A percentile compares a stretch with the other conserved stretches of the same genome.
Conservation (phyloP, 1,140 invertebrate species). For the Cataglyphis hispanica region DNA sequence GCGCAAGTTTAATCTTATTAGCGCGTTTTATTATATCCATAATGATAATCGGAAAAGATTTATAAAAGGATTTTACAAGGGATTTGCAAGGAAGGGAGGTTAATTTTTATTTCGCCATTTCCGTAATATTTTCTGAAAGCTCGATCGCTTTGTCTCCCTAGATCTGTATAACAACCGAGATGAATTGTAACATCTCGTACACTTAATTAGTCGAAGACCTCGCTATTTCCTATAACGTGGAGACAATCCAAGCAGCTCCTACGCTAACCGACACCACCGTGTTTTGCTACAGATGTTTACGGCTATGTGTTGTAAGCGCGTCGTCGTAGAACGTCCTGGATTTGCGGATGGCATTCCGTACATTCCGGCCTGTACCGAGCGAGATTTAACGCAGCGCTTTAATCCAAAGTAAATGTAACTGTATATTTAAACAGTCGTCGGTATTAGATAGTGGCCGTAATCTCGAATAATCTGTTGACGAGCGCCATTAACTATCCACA, state of each 20-base stretch:
- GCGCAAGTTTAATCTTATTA: neutral
- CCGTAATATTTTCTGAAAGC: constrained; percentile 19
- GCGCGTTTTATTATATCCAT: neutral
- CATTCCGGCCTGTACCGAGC: neutral
- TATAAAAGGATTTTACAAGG: neutral
- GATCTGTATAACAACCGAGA: neutral
- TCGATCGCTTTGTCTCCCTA: neutral
- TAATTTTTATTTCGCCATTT: constrained; percentile 32
- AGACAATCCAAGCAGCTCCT: neutral
- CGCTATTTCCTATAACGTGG: constrained; percentile 15
- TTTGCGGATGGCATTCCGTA: constrained; percentile 40
- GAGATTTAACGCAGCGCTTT: constrained; percentile 49
- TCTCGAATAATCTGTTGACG: constrained; percentile 55
- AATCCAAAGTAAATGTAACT: constrained; percentile 53
- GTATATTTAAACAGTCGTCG: constrained; percentile 48
- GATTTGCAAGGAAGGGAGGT: neutral
- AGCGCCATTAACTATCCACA: constrained; percentile 32
- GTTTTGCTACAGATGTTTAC: constrained; percentile 53
- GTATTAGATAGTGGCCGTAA: constrained; percentile 30
- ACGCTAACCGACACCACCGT: constrained; percentile 3
- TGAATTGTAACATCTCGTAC: constrained; percentile 9
- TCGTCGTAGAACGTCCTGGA: constrained; percentile 50
- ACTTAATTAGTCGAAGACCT: constrained; percentile 18
- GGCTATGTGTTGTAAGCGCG: constrained; percentile 4
- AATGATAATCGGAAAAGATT: neutral